Evolutionary conservation across 2,888 invertebrate species (phyloP).

Genomic region (Xestobium rufovillosum): DNA sequence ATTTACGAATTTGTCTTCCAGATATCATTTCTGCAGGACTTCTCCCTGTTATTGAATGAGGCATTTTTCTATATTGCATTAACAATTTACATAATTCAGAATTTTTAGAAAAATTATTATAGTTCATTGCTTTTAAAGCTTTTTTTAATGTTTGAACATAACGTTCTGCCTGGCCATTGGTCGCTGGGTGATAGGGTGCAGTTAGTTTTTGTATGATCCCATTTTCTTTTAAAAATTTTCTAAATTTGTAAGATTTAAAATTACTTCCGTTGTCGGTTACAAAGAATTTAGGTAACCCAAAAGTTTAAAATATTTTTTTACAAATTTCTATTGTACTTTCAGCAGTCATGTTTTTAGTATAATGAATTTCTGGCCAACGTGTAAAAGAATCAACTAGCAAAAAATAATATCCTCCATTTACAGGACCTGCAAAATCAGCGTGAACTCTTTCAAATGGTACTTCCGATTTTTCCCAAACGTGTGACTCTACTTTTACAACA

Average conservation of each 20-base stretch:
- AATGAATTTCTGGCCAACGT: constrained; percentile 24
- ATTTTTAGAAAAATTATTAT: background rate
- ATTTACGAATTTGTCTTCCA: constrained; percentile 17
- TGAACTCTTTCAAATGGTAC: constrained; percentile 22
- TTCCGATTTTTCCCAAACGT: constrained; percentile 21
- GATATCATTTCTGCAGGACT: constrained; percentile 23
- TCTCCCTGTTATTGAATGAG: constrained; percentile 20
- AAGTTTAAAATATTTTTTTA: constrained; percentile 22
- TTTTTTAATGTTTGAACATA: constrained; percentile 16
- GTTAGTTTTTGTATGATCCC: constrained; percentile 14
- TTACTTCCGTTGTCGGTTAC: constrained; percentile 27
- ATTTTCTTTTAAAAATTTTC: constrained; percentile 14
- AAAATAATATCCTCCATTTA: constrained; percentile 20
- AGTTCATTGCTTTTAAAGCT: background rate
- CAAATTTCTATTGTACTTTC: constrained; percentile 18
- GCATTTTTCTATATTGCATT: constrained; percentile 13
- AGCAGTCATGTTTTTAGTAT: constrained; percentile 19
- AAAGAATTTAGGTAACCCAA: constrained; percentile 25
- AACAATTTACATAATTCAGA: background rate
- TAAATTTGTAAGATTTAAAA: constrained; percentile 24
- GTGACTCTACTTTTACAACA: constrained; percentile 14
- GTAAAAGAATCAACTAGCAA: constrained; percentile 23
- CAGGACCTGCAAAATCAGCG: constrained; percentile 23
- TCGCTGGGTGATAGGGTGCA: constrained; percentile 20
- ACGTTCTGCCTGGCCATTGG: constrained; percentile 18